Base-by-base conservation (phyloP, 2,113 vertebrate genomes). In the Egretta garzetta region DNA sequence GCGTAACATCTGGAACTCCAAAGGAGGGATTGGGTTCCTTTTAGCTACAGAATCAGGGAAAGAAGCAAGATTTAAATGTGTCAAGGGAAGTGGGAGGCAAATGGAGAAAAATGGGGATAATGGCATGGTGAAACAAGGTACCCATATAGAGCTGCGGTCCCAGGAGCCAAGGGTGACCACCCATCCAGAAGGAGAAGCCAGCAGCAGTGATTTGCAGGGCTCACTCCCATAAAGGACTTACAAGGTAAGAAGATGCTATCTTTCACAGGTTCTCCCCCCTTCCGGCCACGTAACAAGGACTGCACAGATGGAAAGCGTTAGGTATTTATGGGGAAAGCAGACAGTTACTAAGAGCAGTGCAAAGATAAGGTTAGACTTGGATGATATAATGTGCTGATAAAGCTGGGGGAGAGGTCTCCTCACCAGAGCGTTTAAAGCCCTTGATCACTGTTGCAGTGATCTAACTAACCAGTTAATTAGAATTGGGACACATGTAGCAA, bases 361-460 rank as follows among this genome's bases (percentile, higher is more conserved):
- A 80, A 83, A 90, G 58, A 86, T 80, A 94, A 95, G 47, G n/a
- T 76, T 89, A 82, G 71, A 87, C n/a, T 33, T 62, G 49, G 56
- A 88, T 89, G 66, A 89, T 89, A 32, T 4, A 81, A 62, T 70
- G n/a, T 50, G 37, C 50, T 82, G 83, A 96, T 96, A 88, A 95
- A 93, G 53, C 74, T 87, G 39, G 30, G 33, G 92, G 68, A 87
- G 80, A 72, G 49, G 17, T 94, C 85, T 79, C 60, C 49, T 75
- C 77, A 24, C 19, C 20, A 13, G 43, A 67, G 72, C 68, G 32
- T 94, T 90, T 58, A 89, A 95, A 95, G 76, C 37, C 86, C 94
- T 94, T 79, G 68, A 94, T 90, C 92, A 85, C 64, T 81, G 80
- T 56, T 89, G 73, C 73, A 95, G 49, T n/a, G n/a, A n/a, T n/a